Evolutionary conservation across 2,888 invertebrate species (phyloP).

Genomic region (Ischnus inquisitorius): DNA sequence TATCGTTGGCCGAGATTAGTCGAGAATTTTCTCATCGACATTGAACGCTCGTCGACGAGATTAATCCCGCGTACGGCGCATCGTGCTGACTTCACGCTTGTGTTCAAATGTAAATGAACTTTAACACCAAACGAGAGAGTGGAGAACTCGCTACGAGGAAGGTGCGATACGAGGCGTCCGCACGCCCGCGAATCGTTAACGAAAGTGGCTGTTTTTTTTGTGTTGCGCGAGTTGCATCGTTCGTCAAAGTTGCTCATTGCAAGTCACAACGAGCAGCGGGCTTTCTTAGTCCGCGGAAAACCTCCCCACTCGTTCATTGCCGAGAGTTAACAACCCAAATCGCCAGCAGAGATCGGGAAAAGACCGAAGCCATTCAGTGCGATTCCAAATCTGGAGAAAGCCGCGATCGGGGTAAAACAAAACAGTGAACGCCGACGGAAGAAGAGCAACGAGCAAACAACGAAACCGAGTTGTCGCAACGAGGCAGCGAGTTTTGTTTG

Average conservation of each 20-base stretch:
- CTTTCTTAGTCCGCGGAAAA: neutral
- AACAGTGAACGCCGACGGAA: neutral
- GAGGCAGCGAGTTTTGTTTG: constrained; percentile 15
- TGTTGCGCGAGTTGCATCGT: constrained; percentile 69
- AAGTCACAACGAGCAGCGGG: neutral
- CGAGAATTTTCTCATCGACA: neutral
- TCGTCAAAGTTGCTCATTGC: constrained; percentile 23
- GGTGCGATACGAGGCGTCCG: constrained; percentile 18
- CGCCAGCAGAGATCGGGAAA: neutral
- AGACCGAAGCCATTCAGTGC: neutral
- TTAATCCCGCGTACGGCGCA: neutral
- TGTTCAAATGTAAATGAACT: constrained; percentile 38
- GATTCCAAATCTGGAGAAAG: neutral
- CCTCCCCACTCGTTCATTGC: neutral
- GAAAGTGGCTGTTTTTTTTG: constrained; percentile 78
- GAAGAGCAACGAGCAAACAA: neutral
- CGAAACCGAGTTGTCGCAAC: too few species aligned
- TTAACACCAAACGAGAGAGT: constrained; percentile 50
- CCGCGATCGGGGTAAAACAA: neutral
- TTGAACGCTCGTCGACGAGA: neutral
- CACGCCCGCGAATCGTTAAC: constrained; percentile 50
- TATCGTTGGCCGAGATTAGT: neutral
- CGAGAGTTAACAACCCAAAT: neutral
- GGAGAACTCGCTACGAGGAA: constrained; percentile 40
- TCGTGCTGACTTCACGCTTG: constrained; percentile 6